Percentiles rank a stretch among this genome's conserved stretches.
These are phyloP conservation scores for Ceriagrion tenellum DNA, from an alignment of 2,888 invertebrate genomes.

Conservation along the genomic window DNA sequence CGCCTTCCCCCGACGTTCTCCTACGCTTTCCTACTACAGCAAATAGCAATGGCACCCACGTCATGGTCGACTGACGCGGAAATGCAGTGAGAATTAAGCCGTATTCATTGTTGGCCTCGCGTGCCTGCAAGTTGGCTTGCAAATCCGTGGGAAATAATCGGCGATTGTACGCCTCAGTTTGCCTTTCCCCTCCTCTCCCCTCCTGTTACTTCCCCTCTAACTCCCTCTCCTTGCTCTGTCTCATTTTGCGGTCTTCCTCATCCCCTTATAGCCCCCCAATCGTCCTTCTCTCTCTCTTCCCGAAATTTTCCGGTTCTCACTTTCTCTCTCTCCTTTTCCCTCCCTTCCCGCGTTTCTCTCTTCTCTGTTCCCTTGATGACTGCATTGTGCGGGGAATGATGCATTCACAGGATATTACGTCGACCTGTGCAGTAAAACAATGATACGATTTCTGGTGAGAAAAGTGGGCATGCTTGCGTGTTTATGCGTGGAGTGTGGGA, in stretches of 20 bases:
- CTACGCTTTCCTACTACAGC: background rate
- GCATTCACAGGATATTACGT: slow-evolving; percentile 30
- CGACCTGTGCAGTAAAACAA: background rate
- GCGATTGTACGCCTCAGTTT: background rate
- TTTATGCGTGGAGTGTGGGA: background rate
- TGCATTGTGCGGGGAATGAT: background rate
- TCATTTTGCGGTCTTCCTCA: background rate
- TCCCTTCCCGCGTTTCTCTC: background rate
- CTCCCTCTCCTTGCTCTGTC: background rate
- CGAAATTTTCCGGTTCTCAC: background rate
- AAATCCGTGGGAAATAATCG: slow-evolving; percentile 47
- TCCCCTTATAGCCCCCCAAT: too few species aligned
- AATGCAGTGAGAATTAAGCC: slow-evolving; percentile 49
- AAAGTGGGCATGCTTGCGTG: background rate
- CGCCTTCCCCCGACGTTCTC: background rate
- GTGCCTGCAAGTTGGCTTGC: background rate
- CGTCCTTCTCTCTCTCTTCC: too few species aligned
- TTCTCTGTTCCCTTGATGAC: slow-evolving; percentile 5
- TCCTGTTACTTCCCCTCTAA: background rate
- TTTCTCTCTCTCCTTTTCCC: background rate
- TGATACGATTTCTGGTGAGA: background rate
- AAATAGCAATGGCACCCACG: slow-evolving; percentile 46
- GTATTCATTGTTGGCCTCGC: slow-evolving; percentile 32
- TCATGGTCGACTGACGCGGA: slow-evolving; percentile 52
- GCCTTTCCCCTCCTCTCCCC: background rate